Base-by-base conservation (phyloP, 2,888 invertebrate species). In the Andrena marginata region DNA sequence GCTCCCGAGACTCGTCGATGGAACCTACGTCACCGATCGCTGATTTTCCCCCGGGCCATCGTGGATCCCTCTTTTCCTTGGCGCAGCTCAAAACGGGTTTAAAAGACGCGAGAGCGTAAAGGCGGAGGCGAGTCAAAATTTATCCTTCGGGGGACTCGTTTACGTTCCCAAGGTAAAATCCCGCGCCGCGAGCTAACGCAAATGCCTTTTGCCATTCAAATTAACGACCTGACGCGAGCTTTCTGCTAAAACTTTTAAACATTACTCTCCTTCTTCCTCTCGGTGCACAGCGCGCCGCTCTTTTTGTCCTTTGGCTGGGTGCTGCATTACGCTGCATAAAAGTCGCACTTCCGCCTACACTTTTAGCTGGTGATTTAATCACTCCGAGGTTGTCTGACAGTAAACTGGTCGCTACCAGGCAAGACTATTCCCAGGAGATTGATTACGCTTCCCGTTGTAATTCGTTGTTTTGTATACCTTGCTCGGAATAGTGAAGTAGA, bases 241-340 rank as follows among this genome's bases (percentile, higher is more conserved):
- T 75, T 26, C 20, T 13, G 13, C 51, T 23, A 4, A 49, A 74
- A 69, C 68, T 67, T 42, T 74, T 65, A 65, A 65, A 48, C 65
- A 65, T 65, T 68, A 54, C 67, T 33, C 31, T 42, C 42, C 42
- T 42, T 42, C 42, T 42, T 16, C 42, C 42, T 54, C 8, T 16
- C 33, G 0, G 20, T 5, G 62, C 20, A 1, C 62, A 13, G 31
- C 20, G 31, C 20, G 6, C 33, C 6, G 51, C 4, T 6, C 60
- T 75, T 51, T 67, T 31, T 31, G 29, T 42, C n/a, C 48, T 23
- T 23, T 64, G n/a, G 35, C 13, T 13, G 1, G 26, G 8, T 10
- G 54, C 13, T 26, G 23, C 5, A 48, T 59, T 42, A 31, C 31
- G 64, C 29, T 65, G 64, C 64, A 65, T 8, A 29, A 42, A 35